Conservation (phyloP, 1,140 invertebrate species). For the Aphelinus certus region DNA sequence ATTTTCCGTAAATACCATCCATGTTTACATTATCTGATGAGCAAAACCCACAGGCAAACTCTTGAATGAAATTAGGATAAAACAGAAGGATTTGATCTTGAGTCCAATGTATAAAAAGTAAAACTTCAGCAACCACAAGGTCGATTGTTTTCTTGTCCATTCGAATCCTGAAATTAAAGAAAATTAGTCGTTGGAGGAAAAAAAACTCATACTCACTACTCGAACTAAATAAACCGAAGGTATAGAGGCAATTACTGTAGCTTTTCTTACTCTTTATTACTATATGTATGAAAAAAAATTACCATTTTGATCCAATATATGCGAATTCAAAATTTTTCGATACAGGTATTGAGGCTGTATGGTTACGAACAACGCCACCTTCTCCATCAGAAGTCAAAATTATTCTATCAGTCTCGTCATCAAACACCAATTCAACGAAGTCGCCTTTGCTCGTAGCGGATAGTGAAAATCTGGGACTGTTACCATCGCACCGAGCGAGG, state of each 20-base stretch:
- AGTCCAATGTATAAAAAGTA: conserved; percentile 60
- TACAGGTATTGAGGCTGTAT: conserved; percentile 49
- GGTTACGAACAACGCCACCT: conserved; percentile 55
- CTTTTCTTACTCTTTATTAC: no score
- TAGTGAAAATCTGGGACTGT: conserved; percentile 57
- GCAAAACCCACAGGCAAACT: conserved; percentile 61
- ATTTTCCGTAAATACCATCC: conserved; percentile 48
- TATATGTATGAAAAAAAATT: conserved; percentile 26
- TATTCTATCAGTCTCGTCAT: conserved; percentile 56
- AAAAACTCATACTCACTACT: background rate
- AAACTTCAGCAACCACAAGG: conserved; percentile 53
- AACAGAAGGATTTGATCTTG: conserved; percentile 59
- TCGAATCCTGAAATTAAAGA: conserved; percentile 53
- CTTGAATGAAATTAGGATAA: conserved; percentile 60
- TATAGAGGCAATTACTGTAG: no score
- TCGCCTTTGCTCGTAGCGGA: conserved; percentile 47
- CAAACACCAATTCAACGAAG: conserved; percentile 53
- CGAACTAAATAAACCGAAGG: no score
- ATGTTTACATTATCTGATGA: conserved; percentile 44
- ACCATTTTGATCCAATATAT: conserved; percentile 57
- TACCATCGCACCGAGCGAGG: conserved; percentile 58
- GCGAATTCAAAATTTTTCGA: conserved; percentile 54
- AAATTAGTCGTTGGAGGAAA: conserved; percentile 8
- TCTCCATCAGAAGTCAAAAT: conserved; percentile 51
- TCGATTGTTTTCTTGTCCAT: conserved; percentile 55